Conservation (phyloP, 1,140 invertebrate genomes). For the Solenopsis invicta region DNA sequence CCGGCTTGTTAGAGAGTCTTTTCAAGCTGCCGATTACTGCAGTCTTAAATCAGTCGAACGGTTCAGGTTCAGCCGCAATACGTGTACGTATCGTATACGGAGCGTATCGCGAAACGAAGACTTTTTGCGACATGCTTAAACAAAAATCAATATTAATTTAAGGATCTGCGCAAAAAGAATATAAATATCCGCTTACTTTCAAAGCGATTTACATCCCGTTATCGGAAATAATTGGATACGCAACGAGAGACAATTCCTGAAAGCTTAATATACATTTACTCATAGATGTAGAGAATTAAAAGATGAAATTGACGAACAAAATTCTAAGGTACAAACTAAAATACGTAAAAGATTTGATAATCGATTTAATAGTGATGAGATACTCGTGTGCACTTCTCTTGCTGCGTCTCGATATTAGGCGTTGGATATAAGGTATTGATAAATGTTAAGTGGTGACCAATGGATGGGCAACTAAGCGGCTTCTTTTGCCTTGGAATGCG, state of each 20-base stretch:
- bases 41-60: conserved; percentile 79
- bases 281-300: not conserved
- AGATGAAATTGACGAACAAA: not conserved
- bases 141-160: not conserved
- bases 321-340: not conserved
- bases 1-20: conserved; percentile 61
- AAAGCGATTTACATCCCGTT: not conserved
- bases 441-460: conserved; percentile 76
- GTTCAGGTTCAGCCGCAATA: conserved; percentile 49
- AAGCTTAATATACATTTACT: conserved; percentile 12
- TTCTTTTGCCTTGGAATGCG: conserved; percentile 72
- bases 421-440: conserved; percentile 71
- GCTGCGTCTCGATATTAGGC: conserved; percentile 41
- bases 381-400: conserved; percentile 15
- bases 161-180: not conserved
- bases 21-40: conserved; percentile 76
- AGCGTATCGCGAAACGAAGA: not conserved
- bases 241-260: not conserved
- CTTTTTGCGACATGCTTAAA: not conserved
- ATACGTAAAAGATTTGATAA: not conserved
- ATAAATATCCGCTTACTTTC: not conserved
- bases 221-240: conserved; percentile 23
- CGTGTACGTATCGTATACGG: not conserved
- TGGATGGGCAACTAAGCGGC: conserved; percentile 52
- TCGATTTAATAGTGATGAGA: conserved; percentile 5